These are phyloP conservation scores for Helicoverpa assulta DNA, from an alignment of 2,888 invertebrate species.

Conservation along the genomic window DNA sequence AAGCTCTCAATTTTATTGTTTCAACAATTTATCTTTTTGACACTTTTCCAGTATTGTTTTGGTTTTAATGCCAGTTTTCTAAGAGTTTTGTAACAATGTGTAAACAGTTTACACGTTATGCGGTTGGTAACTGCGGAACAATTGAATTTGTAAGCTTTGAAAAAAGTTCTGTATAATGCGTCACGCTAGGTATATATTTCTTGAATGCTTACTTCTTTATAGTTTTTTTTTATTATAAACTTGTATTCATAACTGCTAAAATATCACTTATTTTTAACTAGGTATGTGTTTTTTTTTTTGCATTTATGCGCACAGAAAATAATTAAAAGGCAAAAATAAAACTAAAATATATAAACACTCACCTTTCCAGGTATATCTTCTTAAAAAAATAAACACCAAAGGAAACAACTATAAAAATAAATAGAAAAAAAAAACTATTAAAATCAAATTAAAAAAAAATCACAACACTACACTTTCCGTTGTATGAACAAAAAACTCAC, in stretches of 20 bases:
- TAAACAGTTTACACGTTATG: conserved; percentile 45
- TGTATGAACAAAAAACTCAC: conserved; percentile 62
- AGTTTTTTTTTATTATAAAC: too few relatives aligned
- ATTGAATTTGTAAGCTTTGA: conserved; percentile 46
- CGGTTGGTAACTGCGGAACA: conserved; percentile 46
- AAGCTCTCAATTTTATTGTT: not conserved
- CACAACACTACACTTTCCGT: conserved; percentile 66
- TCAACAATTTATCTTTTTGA: conserved; percentile 14
- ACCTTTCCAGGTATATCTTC: conserved; percentile 61
- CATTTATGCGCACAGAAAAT: not conserved
- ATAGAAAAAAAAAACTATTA: conserved; percentile 43
- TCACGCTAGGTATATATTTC: not conserved
- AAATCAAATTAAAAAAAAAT: conserved; percentile 51
- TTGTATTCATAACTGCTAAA: too few relatives aligned
- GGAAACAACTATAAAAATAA: conserved; percentile 63
- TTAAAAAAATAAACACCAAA: conserved; percentile 60
- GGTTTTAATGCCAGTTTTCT: conserved; percentile 35
- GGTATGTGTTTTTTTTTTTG: too few relatives aligned
- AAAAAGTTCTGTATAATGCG: conserved; percentile 12
- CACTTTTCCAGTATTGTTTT: conserved; percentile 30
- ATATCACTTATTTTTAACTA: not conserved
- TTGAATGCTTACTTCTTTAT: conserved; percentile 2
- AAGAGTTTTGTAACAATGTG: conserved; percentile 38
- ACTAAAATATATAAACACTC: conserved; percentile 41
- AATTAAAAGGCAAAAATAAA: not conserved